Base-by-base conservation (phyloP, 2,888 invertebrate genomes). In the Lithosia quadra region DNA sequence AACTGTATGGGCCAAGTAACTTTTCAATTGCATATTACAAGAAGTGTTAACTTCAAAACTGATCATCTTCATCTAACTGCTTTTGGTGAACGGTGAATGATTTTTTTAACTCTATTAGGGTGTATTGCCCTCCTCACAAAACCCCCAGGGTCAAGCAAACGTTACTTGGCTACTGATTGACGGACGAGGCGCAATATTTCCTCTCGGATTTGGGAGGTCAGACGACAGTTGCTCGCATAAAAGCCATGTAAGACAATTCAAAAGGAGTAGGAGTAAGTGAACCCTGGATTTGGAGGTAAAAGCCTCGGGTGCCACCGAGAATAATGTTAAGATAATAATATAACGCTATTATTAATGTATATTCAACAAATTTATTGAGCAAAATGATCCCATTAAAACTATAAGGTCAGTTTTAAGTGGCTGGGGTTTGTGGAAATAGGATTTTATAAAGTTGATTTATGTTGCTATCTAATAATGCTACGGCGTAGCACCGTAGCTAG, bases 381-480 rank as follows among this genome's bases (percentile, higher is more conserved):
- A 61, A 76, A 74, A 75, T 73, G 78, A 78, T 80, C 78, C 78
- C 67, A 74, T 80, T 79, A 75, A 77, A 79, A 72, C 69, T 68
- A 62, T 65, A 67, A 69, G 80, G 78, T 71, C 73, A 65, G 73
- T 79, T 80, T 75, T 72, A 71, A 76, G 63, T 71, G 75, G 66
- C 67, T 64, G 64, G 61, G 78, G 72, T 69, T 79, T 73, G 70
- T 78, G 67, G 56, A 75, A 78, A 78, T 73, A 78, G 75, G 74
- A 78, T 79, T 80, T 74, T 78, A 75, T 71, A 56, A 75, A 72
- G 67, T 53, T 78, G 76, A 80, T 80, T 79, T 79, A 79, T 76
- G 57, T n/a, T 63, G 36, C 60, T 68, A n/a, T n/a, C 55, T 60
- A 60, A 60, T 64, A 64, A 68, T 63, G 63, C 39, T 63, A 64